Conservation (phyloP, 1,140 invertebrate species). For the Araneus ventricosus region DNA sequence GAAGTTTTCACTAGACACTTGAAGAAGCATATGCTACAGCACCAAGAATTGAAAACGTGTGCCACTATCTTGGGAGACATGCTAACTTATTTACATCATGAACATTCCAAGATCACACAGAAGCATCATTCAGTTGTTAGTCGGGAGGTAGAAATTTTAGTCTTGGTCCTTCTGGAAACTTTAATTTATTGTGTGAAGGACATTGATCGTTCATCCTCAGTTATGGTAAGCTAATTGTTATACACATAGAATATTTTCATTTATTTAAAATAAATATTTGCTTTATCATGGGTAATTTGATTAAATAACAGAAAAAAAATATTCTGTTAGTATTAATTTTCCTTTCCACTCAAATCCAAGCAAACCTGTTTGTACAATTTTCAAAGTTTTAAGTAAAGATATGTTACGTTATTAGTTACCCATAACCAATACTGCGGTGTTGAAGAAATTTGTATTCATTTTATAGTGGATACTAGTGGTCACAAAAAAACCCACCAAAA, state of each 20-base stretch:
- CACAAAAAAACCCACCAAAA: no score
- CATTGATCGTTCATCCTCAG: constrained; percentile 64
- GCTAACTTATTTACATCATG: constrained; percentile 86
- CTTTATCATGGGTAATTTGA: no score
- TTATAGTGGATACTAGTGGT: no score
- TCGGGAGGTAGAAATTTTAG: constrained; percentile 74
- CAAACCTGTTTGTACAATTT: no score
- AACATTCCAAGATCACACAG: constrained; percentile 47
- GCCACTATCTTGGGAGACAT: constrained; percentile 94
- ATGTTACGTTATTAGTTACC: no score
- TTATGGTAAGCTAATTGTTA: constrained; percentile 54
- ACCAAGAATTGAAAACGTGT: constrained; percentile 90
- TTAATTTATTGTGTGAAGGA: constrained; percentile 68
- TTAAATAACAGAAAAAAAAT: no score
- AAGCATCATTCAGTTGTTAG: constrained; percentile 45
- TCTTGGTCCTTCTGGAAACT: constrained; percentile 66
- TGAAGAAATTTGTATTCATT: no score
- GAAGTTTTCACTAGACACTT: constrained; percentile 86
- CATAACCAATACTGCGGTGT: no score
- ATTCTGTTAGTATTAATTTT: no score
- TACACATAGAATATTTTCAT: not conserved
- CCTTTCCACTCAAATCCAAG: no score
- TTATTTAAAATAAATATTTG: no score
- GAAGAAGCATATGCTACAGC: constrained; percentile 88
- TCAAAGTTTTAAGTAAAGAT: no score